Base-by-base conservation (phyloP, 2,888 invertebrate genomes). In the Metacarcinus magister region DNA sequence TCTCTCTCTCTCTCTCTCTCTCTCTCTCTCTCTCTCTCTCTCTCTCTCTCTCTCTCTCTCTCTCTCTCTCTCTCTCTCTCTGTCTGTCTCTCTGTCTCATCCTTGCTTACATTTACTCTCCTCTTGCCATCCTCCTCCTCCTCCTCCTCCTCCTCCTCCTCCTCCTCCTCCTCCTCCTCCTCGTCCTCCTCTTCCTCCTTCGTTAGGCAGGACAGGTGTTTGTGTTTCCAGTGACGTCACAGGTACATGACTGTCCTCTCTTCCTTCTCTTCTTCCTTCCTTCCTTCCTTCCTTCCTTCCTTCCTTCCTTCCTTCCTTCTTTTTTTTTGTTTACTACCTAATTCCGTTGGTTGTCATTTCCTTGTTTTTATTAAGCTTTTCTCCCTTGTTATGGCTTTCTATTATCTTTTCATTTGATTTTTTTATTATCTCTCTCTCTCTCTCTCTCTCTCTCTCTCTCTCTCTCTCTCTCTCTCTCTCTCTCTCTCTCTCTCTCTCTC, bases 1-100 rank as follows among this genome's bases (percentile, higher is more conserved):
- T 89, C 90, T 90, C 39, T 87, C 90, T 94, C 48, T 94, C 94
- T 94, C 28, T 89, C 94, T 90, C 90, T 48, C 90, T 94, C 94
- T 94, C 67, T 67, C 10, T 13, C 19, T 16, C 60, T 60, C 2
- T 7, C 60, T 60, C 16, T 2, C 60, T 13, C 16, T 19, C 16
- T 7, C 16, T 60, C 10, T 60, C 10, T 10, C 10, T 16, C 2
- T 60, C 10, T 60, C 60, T 19, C 5, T n/a, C 23, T 67, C 67
- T 5, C 5, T 5, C 67, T 67, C 67, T 5, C 5, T 5, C 67
- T 67, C 67, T 8, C 8, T 1, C 32, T 82, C 82, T 32, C 8
- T 8, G 32, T 82, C 32, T 82, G 0, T 8, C 82, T 82, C 67
- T 67, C n/a, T 23, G 23, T 67, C 67, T 67, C 0, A 8, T 23